Evolutionary conservation across 2,113 vertebrate genomes (phyloP), one percentile per base, ranked within the genome.

Genomic region (Strix uralensis): DNA sequence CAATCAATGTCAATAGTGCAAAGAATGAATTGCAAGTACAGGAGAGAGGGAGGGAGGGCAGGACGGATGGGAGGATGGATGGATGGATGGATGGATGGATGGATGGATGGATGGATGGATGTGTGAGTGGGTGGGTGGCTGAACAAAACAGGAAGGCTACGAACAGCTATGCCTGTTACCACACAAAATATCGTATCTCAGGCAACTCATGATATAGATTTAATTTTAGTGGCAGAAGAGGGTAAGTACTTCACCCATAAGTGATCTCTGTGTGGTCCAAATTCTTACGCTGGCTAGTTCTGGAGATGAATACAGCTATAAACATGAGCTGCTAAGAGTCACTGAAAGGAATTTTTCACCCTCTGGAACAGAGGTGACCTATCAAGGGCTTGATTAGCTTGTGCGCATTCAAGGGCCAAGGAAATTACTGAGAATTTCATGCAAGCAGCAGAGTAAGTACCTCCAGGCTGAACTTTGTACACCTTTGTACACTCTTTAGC

Each of bases 1-100:
- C 61, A 96, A 80, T 83, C 77, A 92, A 69, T 88, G 92, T 97
- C 94, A 97, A 94, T 95, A 98, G 97, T 98, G 97, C 97, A 98
- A 98, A 96, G 96, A 95, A 88, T 42, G 77, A 93, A 73, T 3
- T 90, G 72, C 92, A 94, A 84, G n/a, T 85, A 58, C 16, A 32
- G 65, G 62, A 73, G 42, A 78, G 21, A 84, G 26, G 22, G 55
- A 44, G 21, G 38, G 51, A 61, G 15, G 52, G 66, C 11, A 34
- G 72, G 90, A 80, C 1, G 11, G 85, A 82, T 42, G 65, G 63
- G 10, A 30, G 58, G 51, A 54, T 58, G 74, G 32, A 26, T 52
- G 36, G 36, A 20, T 78, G 86, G 73, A 80, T 4, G 10, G 81
- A 80, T 81, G 78, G 74, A 15, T 36, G 63, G 44, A 11, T 30